Percentiles rank a stretch among this genome's conserved stretches.
Conservation (phyloP, 2,113 vertebrate genomes). For the Psittacula cyanocephala region DNA sequence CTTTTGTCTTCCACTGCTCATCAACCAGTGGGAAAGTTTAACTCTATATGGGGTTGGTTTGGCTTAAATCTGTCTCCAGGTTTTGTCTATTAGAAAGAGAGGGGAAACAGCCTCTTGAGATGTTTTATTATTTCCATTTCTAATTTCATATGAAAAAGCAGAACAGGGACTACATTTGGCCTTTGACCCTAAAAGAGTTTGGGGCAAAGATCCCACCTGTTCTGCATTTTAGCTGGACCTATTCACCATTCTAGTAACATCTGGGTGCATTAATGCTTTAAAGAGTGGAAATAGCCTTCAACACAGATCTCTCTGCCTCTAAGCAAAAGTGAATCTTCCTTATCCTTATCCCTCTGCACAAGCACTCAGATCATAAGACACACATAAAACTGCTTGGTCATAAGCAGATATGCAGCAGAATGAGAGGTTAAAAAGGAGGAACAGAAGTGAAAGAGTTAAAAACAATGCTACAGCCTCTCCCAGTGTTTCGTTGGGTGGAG, state of each 20-base stretch:
- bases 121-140: slow-evolving; percentile 34
- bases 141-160: neutral
- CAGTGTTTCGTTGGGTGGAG: slow-evolving; percentile 51
- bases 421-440: neutral
- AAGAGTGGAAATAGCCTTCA: neutral
- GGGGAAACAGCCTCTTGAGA: neutral
- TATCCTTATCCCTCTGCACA: neutral
- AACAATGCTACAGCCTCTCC: slow-evolving; percentile 25
- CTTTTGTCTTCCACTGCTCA: slow-evolving; percentile 27
- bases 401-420: neutral
- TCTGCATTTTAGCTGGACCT: slow-evolving; percentile 19
- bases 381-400: neutral
- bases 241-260: slow-evolving; percentile 30
- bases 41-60: neutral
- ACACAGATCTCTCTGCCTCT: neutral
- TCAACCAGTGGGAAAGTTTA: slow-evolving; percentile 4
- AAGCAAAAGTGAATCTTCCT: neutral
- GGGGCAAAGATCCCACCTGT: slow-evolving; percentile 55
- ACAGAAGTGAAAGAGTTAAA: slow-evolving; percentile 17
- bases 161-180: neutral
- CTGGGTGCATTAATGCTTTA: neutral
- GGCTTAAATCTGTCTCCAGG: neutral
- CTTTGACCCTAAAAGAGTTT: slow-evolving; percentile 19
- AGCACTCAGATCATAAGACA: neutral
- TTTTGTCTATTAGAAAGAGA: neutral